A percentile compares a stretch with the other conserved stretches of the same genome.
phyloP scores from a whole-genome alignment of 2,888 invertebrate species.

The Stenurella melanura region DNA sequence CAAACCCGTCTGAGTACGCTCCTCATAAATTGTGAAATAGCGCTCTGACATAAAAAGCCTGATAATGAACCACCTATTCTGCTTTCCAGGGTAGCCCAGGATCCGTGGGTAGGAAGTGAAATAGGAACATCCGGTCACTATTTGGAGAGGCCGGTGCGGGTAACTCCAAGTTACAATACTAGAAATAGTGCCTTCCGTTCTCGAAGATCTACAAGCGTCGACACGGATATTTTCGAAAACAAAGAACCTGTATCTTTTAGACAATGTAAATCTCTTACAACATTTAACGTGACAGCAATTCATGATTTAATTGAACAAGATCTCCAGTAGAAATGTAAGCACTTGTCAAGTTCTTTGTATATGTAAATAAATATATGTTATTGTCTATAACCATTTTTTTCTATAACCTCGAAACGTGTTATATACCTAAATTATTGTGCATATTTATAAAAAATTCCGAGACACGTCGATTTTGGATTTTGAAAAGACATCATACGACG shows the following conservation, averaged over 20 bases:
- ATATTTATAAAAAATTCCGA: too few relatives aligned
- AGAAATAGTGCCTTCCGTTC: conserved; percentile 64
- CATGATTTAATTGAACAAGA: conserved; percentile 45
- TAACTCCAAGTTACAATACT: conserved; percentile 53
- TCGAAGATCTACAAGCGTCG: conserved; percentile 67
- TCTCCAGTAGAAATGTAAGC: not conserved
- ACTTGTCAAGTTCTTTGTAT: not conserved
- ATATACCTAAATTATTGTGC: too few relatives aligned
- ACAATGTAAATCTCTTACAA: conserved; percentile 60
- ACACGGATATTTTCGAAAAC: conserved; percentile 56
- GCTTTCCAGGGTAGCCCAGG: conserved; percentile 75
- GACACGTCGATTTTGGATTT: too few relatives aligned
- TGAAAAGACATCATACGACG: too few relatives aligned
- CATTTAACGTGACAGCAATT: conserved; percentile 50
- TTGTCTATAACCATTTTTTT: too few relatives aligned
- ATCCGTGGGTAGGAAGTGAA: conserved; percentile 77
- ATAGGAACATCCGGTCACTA: conserved; percentile 79
- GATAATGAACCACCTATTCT: too few relatives aligned
- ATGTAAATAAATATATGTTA: not conserved
- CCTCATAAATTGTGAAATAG: too few relatives aligned
- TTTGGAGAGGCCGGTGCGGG: conserved; percentile 73
- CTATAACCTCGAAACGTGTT: too few relatives aligned
- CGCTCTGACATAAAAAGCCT: too few relatives aligned
- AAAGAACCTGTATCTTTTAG: conserved; percentile 46
- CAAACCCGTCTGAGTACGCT: too few relatives aligned